Evolutionary conservation across 2,797 vertebrate genomes (phyloP), one percentile per base, ranked within the genome.

Genomic region (Coregonus ussuriensis): DNA sequence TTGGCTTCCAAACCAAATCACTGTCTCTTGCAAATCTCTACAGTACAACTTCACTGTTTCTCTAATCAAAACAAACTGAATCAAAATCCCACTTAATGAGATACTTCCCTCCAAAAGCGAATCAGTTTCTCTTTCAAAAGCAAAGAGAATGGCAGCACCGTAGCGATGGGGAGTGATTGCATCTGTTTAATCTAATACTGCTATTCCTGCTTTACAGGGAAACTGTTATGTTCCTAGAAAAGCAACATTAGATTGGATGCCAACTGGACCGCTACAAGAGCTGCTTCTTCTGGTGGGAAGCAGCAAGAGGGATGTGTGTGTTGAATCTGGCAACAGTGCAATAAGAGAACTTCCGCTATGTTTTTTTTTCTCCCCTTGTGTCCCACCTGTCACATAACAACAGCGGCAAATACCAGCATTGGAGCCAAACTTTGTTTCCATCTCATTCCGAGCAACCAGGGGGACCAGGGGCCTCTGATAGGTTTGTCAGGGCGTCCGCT

Each of bases 211-310:
- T 84, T 84, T 91, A 82, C 82, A n/a, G 75, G 77, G 87, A 89
- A 91, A 76, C 72, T 72, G 69, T 79, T 69, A 81, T 62, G 33
- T 88, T 87, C 79, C 75, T 59, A 67, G 80, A 88, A 85, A 62
- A 79, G 68, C 4, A 72, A 56, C 54, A 56, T 16, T 15, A 77
- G 25, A 70, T 74, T 14, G 13, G 35, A 78, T 14, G 33, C 75
- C 85, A 89, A 79, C 72, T 81, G 85, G n/a, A 1, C 53, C 66
- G 41, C 75, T 56, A 13, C 13, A 9, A 62, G 13, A 18, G 63
- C 52, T 79, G 67, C 63, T 68, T 82, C 63, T 81, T 82, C 67
- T 81, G 29, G 29, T 13, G 47, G 4, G 4, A 25, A 18, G 62
- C 53, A 62, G 56, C 35, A 41, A 18, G 21, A 33, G 73, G 13